A percentile compares a stretch with the other conserved stretches of the same genome.
Evolutionary conservation across 2,888 invertebrate species (phyloP).

Genomic region (Mesochorus sp.): DNA sequence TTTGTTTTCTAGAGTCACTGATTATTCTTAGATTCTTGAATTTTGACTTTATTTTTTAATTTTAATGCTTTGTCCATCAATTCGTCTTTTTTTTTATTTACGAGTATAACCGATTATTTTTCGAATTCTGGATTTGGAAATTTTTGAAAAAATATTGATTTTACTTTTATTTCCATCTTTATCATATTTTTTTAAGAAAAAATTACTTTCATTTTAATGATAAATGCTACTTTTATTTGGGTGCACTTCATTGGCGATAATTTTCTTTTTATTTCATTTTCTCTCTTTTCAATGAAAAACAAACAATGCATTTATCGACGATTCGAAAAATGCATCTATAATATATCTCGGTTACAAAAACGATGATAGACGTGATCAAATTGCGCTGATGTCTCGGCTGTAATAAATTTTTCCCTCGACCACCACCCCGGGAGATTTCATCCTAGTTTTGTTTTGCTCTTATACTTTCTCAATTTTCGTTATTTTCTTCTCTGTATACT

Average conservation of each 20-base stretch:
- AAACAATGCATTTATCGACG: neutral
- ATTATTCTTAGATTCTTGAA: neutral
- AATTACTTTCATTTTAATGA: too few species aligned
- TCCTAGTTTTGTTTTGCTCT: neutral
- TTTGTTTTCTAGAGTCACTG: neutral
- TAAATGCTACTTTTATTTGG: conserved; percentile 26
- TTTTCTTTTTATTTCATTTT: neutral
- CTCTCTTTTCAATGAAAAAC: conserved; percentile 3
- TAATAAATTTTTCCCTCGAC: conserved; percentile 34
- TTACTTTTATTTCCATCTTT: neutral
- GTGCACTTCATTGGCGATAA: conserved; percentile 4
- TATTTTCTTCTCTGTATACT: conserved; percentile 15
- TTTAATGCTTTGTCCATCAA: neutral
- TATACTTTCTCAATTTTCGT: neutral
- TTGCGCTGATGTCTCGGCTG: neutral
- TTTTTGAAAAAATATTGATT: too few species aligned
- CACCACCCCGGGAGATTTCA: neutral
- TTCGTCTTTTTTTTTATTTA: conserved; percentile 6
- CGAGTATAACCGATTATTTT: too few species aligned
- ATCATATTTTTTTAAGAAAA: too few species aligned
- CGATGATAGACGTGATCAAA: conserved; percentile 38
- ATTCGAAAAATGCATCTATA: neutral
- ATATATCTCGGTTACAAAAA: neutral
- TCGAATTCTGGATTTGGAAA: too few species aligned
- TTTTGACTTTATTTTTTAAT: neutral